phyloP scores from a whole-genome alignment of 2,888 invertebrate species.

The Odontocolon sp. region DNA sequence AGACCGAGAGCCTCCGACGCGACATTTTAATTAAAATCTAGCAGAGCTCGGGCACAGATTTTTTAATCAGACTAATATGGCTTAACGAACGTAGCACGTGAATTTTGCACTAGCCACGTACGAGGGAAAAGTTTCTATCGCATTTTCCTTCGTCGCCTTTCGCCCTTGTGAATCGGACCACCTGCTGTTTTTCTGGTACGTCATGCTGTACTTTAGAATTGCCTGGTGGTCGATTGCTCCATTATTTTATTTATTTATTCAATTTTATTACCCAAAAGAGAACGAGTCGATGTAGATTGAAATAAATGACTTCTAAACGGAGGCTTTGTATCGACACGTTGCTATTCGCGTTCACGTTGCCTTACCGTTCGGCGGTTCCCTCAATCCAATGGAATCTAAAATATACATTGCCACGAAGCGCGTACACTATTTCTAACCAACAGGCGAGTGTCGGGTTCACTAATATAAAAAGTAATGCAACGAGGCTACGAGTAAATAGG shows the following conservation, averaged over 20 bases:
- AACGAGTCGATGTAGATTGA: background rate
- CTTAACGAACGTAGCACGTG: conserved; percentile 56
- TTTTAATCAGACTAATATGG: conserved; percentile 64
- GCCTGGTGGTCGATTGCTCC: background rate
- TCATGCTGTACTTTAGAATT: background rate
- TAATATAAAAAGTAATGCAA: too few species aligned
- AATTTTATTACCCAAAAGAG: background rate
- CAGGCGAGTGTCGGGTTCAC: too few species aligned
- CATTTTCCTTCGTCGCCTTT: conserved; percentile 33
- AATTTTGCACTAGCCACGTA: conserved; percentile 26
- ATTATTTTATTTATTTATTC: conserved; percentile 10
- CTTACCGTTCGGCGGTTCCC: background rate
- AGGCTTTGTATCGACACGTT: background rate
- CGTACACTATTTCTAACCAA: too few species aligned
- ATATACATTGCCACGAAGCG: too few species aligned
- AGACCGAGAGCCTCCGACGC: conserved; percentile 39
- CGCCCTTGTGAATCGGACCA: conserved; percentile 38
- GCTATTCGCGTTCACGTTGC: background rate
- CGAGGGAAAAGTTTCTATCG: conserved; percentile 16
- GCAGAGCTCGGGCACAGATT: conserved; percentile 43
- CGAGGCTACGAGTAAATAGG: too few species aligned
- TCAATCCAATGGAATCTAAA: background rate
- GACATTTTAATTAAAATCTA: conserved; percentile 62
- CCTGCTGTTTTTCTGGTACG: conserved; percentile 49
- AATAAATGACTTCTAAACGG: background rate